Evolutionary conservation across 1,140 invertebrate species (phyloP), one percentile per base, ranked within the genome.

Genomic region (Caenorhabditis inopinata): DNA sequence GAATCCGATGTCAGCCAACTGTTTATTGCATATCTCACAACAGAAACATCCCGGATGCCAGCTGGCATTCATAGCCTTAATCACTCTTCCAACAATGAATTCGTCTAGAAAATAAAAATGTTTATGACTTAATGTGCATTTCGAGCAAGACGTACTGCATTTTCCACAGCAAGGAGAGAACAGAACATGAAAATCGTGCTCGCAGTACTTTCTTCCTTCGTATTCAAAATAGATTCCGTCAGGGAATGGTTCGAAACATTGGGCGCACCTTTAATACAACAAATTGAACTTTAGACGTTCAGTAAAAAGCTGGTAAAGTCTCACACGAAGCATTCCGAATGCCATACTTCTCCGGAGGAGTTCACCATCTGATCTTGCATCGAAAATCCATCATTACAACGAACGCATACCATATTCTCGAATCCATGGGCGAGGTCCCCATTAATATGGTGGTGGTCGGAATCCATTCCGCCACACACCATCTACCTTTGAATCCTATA

Each of bases 181-280:
- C 38, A 88, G 83, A 12, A 88, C 87, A 76, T 99, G 96, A 87
- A 99, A 99, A 89, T 99, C 97, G 90, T 96, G 94, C 91, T 99
- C 96, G 87, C 97, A 99, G 89, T 99, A 99, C 90, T 99, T 99
- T 42, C 97, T 91, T 1, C 95, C 96, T 90, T 99, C 97, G 90
- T 98, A 99, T 89, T 99, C 96, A 89, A 97, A 99, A 89, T 98
- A 99, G 47, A 97, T 93, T 73, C 96, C 96, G 87, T 98, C 96
- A 82, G 95, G 94, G 89, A 99, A 99, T 49, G 95, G 93, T 68
- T 95, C 93, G 89, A 99, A 99, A 89, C 97, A 99, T 90, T 99
- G 97, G 2, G 96, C 95, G 91, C 97, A 99, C 12, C 96, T 98
- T 85, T 14, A 87, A 83, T n/a, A n/a, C n/a, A 81, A 47, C 45